These are phyloP conservation scores for Metopolophium dirhodum DNA, from an alignment of 1,140 invertebrate genomes.

Conservation along the genomic window DNA sequence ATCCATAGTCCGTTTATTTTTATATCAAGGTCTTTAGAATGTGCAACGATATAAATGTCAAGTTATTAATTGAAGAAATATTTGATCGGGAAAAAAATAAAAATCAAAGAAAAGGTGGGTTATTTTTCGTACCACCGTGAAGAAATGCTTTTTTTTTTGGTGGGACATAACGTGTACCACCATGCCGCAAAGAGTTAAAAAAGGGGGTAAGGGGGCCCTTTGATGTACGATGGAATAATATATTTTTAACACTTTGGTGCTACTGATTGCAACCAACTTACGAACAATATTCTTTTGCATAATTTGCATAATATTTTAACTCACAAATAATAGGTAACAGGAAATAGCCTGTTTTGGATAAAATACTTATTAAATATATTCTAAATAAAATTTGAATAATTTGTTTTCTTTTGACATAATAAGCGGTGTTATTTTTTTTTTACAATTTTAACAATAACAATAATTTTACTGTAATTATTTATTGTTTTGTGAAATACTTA, in stretches of 20 bases:
- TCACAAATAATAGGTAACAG: too few species aligned
- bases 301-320: neutral
- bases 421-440: too few species aligned
- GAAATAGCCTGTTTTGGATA: too few species aligned
- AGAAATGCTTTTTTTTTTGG: neutral
- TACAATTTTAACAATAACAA: too few species aligned
- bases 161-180: neutral
- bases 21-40: neutral
- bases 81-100: neutral
- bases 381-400: too few species aligned
- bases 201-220: too few species aligned
- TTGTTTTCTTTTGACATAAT: too few species aligned
- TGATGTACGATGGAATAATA: too few species aligned
- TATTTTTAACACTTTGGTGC: too few species aligned
- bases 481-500: neutral
- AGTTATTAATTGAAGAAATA: neutral
- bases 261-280: too few species aligned
- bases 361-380: too few species aligned
- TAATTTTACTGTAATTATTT: too few species aligned
- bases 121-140: constrained; percentile 30
- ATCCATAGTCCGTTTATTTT: neutral
- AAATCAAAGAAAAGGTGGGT: neutral
- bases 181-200: neutral
- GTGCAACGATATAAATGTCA: neutral
- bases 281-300: neutral